These are phyloP conservation scores for Neuroterus valhalla DNA, from an alignment of 1,140 invertebrate species.

Conservation along the genomic window DNA sequence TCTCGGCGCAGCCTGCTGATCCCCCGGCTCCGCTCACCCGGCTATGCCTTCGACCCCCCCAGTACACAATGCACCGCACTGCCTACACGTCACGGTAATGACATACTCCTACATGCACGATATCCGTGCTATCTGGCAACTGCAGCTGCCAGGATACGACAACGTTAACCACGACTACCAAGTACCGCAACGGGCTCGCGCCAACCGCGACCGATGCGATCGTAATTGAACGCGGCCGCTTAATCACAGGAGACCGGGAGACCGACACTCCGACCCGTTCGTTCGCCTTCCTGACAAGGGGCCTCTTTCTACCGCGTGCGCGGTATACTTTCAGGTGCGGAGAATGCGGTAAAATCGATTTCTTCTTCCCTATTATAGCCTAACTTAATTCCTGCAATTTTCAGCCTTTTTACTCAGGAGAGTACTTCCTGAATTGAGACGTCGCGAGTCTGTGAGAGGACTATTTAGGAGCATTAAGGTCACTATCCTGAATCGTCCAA, in stretches of 20 bases:
- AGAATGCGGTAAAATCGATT: slow-evolving; percentile 29
- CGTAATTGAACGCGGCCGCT: slow-evolving; percentile 50
- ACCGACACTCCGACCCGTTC: no score
- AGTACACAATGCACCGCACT: no score
- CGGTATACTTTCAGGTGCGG: slow-evolving; percentile 20
- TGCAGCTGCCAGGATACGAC: slow-evolving; percentile 51
- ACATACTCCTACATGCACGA: slow-evolving; percentile 66
- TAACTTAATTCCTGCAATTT: slow-evolving; percentile 25
- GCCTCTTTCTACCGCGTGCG: not conserved
- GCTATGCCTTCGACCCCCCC: no score
- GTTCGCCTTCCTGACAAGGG: slow-evolving; percentile 14
- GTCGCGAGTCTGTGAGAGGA: not conserved
- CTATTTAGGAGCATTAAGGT: no score
- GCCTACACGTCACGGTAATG: slow-evolving; percentile 69
- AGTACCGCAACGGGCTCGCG: slow-evolving; percentile 36
- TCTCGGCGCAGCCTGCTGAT: no score
- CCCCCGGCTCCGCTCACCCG: no score
- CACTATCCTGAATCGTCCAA: no score
- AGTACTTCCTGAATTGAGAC: slow-evolving; percentile 2
- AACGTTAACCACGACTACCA: slow-evolving; percentile 36
- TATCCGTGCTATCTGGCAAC: slow-evolving; percentile 42
- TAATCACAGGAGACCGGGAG: slow-evolving; percentile 48
- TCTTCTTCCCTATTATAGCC: slow-evolving; percentile 10
- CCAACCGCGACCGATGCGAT: slow-evolving; percentile 45
- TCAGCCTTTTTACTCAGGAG: not conserved